phyloP scores from a whole-genome alignment of 23 tunicate species.

The Styela plicata region DNA sequence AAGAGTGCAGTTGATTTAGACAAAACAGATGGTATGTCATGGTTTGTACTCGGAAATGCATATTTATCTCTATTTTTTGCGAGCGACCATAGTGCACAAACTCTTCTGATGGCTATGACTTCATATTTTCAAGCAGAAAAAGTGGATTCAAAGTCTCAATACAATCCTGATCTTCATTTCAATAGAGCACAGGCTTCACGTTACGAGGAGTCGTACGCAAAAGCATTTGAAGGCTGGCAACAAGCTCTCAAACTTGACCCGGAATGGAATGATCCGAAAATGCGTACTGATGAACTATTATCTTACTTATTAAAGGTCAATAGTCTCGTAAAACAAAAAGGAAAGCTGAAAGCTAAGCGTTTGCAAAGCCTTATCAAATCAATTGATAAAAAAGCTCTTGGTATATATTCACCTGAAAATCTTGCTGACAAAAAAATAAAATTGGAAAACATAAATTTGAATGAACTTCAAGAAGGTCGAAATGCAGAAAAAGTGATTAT shows the following conservation, averaged over 20 bases:
- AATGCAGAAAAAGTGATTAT: slow-evolving; percentile 64
- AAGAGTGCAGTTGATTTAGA: slow-evolving; percentile 81
- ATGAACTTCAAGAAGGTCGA: slow-evolving; percentile 40
- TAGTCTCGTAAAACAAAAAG: slow-evolving; percentile 56
- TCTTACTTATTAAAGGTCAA: slow-evolving; percentile 61
- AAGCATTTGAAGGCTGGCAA: slow-evolving; percentile 64
- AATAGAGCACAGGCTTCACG: slow-evolving; percentile 74
- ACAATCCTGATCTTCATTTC: slow-evolving; percentile 88
- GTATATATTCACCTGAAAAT: background rate
- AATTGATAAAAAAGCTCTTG: slow-evolving; percentile 53
- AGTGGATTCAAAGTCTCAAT: slow-evolving; percentile 45
- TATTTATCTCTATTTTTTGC: slow-evolving; percentile 78
- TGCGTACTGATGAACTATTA: slow-evolving; percentile 34
- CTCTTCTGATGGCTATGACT: slow-evolving; percentile 39
- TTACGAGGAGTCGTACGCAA: slow-evolving; percentile 56
- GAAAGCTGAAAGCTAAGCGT: slow-evolving; percentile 60
- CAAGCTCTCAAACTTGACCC: slow-evolving; percentile 67
- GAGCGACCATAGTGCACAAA: slow-evolving; percentile 69
- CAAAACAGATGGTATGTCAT: slow-evolving; percentile 69
- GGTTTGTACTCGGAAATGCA: slow-evolving; percentile 94
- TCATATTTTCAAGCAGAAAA: slow-evolving; percentile 81
- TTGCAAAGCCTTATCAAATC: slow-evolving; percentile 58
- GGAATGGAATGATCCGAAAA: slow-evolving; percentile 60
- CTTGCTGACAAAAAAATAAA: slow-evolving; percentile 13
- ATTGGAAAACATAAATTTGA: slow-evolving; percentile 14